A percentile compares a stretch with the other conserved stretches of the same genome.
Conservation (phyloP, 2,888 invertebrate genomes). For the Gnatocerus cornutus region DNA sequence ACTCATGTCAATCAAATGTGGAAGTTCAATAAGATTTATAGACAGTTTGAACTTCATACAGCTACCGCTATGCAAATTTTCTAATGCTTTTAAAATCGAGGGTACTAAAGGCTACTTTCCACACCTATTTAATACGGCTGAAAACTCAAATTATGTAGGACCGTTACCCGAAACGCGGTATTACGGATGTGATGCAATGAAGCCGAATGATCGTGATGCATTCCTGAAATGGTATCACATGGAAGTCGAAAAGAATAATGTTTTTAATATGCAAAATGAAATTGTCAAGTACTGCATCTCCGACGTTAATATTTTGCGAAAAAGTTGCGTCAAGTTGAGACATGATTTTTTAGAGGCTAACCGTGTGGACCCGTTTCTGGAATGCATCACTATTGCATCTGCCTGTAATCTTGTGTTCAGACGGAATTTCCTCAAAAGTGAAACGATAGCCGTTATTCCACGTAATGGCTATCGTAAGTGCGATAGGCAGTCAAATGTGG, state of each 20-base stretch:
- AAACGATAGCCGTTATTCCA: constrained; percentile 56
- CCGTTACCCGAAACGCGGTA: no score
- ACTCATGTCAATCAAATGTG: constrained; percentile 16
- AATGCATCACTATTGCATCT: constrained; percentile 2
- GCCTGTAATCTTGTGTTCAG: neutral
- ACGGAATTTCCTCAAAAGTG: constrained; percentile 46
- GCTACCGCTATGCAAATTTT: constrained; percentile 20
- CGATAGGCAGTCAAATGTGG: neutral
- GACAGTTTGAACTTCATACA: constrained; percentile 46
- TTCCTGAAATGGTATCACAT: neutral
- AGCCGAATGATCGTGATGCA: no score
- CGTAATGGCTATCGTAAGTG: constrained; percentile 46
- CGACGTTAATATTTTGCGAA: neutral
- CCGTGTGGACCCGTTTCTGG: neutral
- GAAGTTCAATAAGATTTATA: constrained; percentile 36
- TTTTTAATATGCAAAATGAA: neutral
- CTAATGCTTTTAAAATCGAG: no score
- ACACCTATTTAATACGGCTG: constrained; percentile 19
- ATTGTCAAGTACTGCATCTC: neutral
- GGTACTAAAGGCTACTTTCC: neutral
- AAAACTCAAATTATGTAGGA: no score
- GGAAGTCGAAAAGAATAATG: neutral
- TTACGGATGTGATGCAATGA: no score
- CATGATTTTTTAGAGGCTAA: neutral
- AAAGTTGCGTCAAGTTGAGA: neutral